Base-by-base conservation (phyloP, 2,113 vertebrate genomes). In the Apistogramma diplotaenia region DNA sequence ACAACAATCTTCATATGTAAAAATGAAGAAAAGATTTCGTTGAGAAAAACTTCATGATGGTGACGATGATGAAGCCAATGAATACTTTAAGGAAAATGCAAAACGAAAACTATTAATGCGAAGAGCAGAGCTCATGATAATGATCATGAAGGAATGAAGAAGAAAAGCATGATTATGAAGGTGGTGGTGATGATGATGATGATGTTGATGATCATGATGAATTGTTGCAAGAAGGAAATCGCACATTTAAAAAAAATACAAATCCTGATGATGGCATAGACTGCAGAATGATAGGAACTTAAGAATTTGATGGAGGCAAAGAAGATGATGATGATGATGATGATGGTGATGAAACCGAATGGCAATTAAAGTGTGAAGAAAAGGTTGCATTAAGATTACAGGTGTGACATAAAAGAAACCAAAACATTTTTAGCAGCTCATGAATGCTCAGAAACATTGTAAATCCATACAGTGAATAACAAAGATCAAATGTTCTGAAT, bases 261-360 rank as follows among this genome's bases (percentile, higher is more conserved):
- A n/a, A 71, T 83, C 76, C 46, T 60, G 59, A 77, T 46, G 72
- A 73, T 60, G 54, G 70, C 18, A 67, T 58, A 37, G 35, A 8
- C 33, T 35, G 33, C 9, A 27, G 9, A 60, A 65, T 54, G 72
- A 78, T 18, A 72, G 76, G 67, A 81, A 75, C 58, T 62, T 6
- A 67, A 16, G 57, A 51, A 51, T 70, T 10, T 82, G 86, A 81
- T 73, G 67, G 78, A 40, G 58, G 79, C 10, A 60, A 79, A 78
- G 51, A 67, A 71, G 76, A 81, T n/a, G 61, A 81, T 33, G 76
- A 82, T 37, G 23, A 78, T 18, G 76, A 81, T n/a, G 61, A 81
- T 33, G 76, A 82, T 37, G 43, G 33, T 12, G 58, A 74, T 82
- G 72, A 75, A 53, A 55, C 74, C 56, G 33, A 62, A 62, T 35